Base-by-base conservation (phyloP, 1,140 invertebrate species). In the Ceratosolen fusciceps region DNA sequence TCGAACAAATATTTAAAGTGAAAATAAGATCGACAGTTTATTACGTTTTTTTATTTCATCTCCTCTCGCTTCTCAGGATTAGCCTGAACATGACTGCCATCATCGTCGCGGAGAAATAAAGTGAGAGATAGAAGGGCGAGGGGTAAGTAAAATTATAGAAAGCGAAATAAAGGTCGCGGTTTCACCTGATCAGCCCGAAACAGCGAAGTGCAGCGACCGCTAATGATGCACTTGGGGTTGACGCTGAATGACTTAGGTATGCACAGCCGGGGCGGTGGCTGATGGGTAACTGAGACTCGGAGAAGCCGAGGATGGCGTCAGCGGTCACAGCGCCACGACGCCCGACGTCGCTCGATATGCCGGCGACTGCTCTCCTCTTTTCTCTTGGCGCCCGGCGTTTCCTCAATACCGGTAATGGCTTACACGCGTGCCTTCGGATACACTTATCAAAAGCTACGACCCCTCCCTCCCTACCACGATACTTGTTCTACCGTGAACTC, bases 211-310 rank as follows among this genome's bases (percentile, higher is more conserved):
- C 24, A 14, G 4, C 49, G 39, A 12, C 5, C 39, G 52, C 24
- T 4, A 5, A 5, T 2, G 26, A 31, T 24, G 0, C 1, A 24
- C 26, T 60, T 26, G 56, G 16, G 34, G 1, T 19, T 2, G 31
- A 14, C 47, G 31, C 31, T 29, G n/a, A 31, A 10, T 54, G 52
- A 1, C 3, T 37, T 34, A 71, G 47, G 74, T 68, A 60, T 76
- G 47, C 60, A 62, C 74, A 37, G 85, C 83, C 87, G 84, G 90
- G 90, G 90, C 88, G 90, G 90, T 90, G 88, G 89, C 90, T 88
- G 83, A 80, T 85, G 85, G 83, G 84, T 85, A 85, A 90, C 88
- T 90, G 87, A 88, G 84, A 83, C 82, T 78, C 82, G 68, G 56
- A 80, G 83, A 43, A 5, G 88, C 39, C 19, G 56, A 78, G 26